Base-by-base conservation (phyloP, 2,797 vertebrate genomes). In the Anniella stebbinsi region DNA sequence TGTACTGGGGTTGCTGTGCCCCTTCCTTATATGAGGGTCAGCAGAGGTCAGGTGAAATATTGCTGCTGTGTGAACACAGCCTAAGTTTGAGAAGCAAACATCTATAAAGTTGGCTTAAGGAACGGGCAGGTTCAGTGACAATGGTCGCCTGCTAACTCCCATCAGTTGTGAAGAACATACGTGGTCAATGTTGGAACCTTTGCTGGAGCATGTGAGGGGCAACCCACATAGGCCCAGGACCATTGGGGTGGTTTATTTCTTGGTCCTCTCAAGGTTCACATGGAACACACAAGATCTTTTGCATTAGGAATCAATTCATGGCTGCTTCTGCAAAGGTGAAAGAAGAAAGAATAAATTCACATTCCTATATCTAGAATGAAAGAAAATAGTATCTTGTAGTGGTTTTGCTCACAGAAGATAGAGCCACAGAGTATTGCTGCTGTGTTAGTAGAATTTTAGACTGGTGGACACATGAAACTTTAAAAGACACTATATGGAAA, bases 1-100 rank as follows among this genome's bases (percentile, higher is more conserved):
- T 57, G 54, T 11, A 13, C 54, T 13, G 12, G 54, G 54, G 54
- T 11, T 57, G 54, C 3, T 73, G 30, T 36, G 21, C n/a, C 48
- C 33, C 84, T 83, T 92, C 91, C 45, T 86, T 85, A 70, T 90
- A 0, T 91, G 63, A 67, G 88, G 23, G 10, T 41, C 38, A 36
- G 72, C 72, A 75, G 72, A 75, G 36, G 18, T 41, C 13, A 15
- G 15, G 15, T 7, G 70, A 72, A 36, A 18, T 72, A n/a, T n/a
- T 36, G 70, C 13, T 36, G 70, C n/a, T 72, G 11, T 54, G 51
- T 54, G 51, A 54, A 54, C 3, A 57, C 2, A 57, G 9, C 54
- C 54, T 15, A 57, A 13, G 12, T 57, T 57, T 57, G 13, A 57
- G 54, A 57, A 15, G 1, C 54, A 57, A 15, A 57, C 5, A 72